These are phyloP conservation scores for Mycalesis mineus DNA, from an alignment of 2,888 invertebrate genomes.

Conservation along the genomic window DNA sequence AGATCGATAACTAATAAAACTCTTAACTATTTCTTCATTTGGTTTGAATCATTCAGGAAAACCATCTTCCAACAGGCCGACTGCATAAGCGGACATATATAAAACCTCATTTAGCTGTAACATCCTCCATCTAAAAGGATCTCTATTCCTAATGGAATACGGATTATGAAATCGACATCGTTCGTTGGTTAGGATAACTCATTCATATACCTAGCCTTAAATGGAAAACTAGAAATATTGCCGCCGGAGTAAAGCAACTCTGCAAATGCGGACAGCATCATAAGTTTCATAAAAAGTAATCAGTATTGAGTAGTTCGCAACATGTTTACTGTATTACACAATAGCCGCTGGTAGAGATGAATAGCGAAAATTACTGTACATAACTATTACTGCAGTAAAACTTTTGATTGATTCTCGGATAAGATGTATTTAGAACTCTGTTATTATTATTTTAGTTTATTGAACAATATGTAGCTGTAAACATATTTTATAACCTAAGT, in stretches of 20 bases:
- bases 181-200: constrained; percentile 45
- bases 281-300: constrained; percentile 40
- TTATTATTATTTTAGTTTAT: no score
- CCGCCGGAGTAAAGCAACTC: constrained; percentile 40
- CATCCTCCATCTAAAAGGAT: constrained; percentile 26
- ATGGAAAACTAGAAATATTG: constrained; percentile 44
- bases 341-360: neutral
- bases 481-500: no score
- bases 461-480: no score
- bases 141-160: constrained; percentile 29
- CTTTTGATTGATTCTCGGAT: no score
- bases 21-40: constrained; percentile 25
- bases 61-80: constrained; percentile 27
- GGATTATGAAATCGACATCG: constrained; percentile 28
- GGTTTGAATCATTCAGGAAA: constrained; percentile 29
- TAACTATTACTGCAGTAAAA: no score
- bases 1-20: constrained; percentile 13
- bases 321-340: constrained; percentile 11
- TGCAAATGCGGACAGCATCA: constrained; percentile 56
- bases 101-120: constrained; percentile 24
- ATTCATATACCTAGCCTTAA: constrained; percentile 51
- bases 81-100: constrained; percentile 29
- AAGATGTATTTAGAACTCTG: no score
- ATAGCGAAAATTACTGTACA: neutral
- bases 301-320: constrained; percentile 18